Base-by-base conservation (phyloP, 2,888 invertebrate genomes). In the Aphidoletes aphidimyza region DNA sequence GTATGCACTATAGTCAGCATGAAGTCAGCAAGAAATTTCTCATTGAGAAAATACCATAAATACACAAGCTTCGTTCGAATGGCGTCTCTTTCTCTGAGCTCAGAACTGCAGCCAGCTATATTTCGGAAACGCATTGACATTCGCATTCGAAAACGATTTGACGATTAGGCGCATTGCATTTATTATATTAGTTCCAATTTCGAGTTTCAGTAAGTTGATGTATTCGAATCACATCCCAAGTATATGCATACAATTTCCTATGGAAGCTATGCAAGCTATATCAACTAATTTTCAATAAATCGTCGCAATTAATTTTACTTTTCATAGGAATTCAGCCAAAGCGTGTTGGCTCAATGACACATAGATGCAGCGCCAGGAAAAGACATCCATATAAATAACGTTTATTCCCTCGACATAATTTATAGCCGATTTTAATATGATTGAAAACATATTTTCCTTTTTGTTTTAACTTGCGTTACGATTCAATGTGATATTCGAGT, bases 201-300 rank as follows among this genome's bases (percentile, higher is more conserved):
- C n/a, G 22, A n/a, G n/a, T n/a, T n/a, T n/a, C n/a, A n/a, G n/a
- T n/a, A n/a, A n/a, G n/a, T n/a, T n/a, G n/a, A n/a, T 47, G 34
- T 2, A 14, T 2, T 5, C 0, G 9, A 14, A 69, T 30, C 69
- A 30, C 69, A 69, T 69, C 30, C 69, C 6, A 30, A 69, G 30
- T 6, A 11, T 2, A 54, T 54, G 22, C 22, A 54, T 11, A 22
- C 26, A 54, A 26, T 54, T 5, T 69, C 2, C 34, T 5, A 54
- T 54, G n/a, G 39, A 22, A 22, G 6, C n/a, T n/a, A 6, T 3
- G 22, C 14, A 54, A 14, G n/a, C 2, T 26, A 11, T 6, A 69
- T 9, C 69, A 69, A 69, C 30, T 69, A 69, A 69, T 69, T 69
- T 69, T 69, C 69, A 69, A 69, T 69, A 69, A 69, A 69, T 69